These are phyloP conservation scores for Heliconius hermathena DNA, from an alignment of 1,140 invertebrate genomes.

Conservation along the genomic window DNA sequence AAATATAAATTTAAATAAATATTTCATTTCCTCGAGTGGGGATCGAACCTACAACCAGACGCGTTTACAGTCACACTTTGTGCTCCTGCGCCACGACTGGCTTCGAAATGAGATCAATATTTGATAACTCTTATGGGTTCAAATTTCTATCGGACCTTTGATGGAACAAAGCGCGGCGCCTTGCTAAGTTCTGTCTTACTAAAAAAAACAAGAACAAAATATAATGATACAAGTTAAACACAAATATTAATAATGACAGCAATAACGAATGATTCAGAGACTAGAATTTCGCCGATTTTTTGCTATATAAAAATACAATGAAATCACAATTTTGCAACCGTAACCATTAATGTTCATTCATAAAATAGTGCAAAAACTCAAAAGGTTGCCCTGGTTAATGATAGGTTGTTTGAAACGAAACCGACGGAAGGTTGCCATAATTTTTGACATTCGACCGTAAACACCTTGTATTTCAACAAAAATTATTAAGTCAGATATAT, in stretches of 20 bases:
- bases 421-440: constrained; percentile 59
- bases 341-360: constrained; percentile 62
- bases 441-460: constrained; percentile 71
- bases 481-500: constrained; percentile 30
- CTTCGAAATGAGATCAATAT: too few species aligned
- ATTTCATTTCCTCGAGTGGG: too few species aligned
- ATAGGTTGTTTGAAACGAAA: constrained; percentile 59
- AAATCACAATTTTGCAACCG: constrained; percentile 63
- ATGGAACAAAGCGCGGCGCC: not conserved
- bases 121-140: too few species aligned
- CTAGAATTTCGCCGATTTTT: constrained; percentile 37
- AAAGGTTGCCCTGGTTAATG: constrained; percentile 60
- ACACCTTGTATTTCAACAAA: constrained; percentile 61
- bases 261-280: constrained; percentile 1
- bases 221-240: not conserved
- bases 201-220: not conserved
- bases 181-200: not conserved
- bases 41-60: too few species aligned
- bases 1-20: too few species aligned
- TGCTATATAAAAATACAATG: constrained; percentile 53
- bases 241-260: constrained; percentile 14
- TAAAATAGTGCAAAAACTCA: constrained; percentile 67
- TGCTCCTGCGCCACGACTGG: too few species aligned
- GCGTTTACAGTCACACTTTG: too few species aligned
- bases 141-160: too few species aligned